A percentile compares a stretch with the other conserved stretches of the same genome.
phyloP scores from a whole-genome alignment of 2,888 invertebrate genomes.

The Aspidiotus rigidus region DNA sequence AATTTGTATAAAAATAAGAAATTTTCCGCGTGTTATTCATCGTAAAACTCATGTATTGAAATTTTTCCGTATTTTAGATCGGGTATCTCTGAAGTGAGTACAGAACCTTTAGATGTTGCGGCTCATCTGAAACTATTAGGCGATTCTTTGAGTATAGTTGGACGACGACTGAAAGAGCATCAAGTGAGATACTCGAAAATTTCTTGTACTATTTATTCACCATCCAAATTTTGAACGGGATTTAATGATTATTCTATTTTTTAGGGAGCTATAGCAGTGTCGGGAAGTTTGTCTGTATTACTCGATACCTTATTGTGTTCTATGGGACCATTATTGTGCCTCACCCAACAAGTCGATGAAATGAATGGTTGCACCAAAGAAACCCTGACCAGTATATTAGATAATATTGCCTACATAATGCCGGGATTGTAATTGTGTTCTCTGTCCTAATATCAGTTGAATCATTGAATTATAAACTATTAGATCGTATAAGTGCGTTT shows the following conservation, averaged over 20 bases:
- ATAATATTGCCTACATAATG: conserved; percentile 94
- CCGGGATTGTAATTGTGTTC: conserved; percentile 53
- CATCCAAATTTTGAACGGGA: background rate
- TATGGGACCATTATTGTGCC: conserved; percentile 74
- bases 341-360: conserved; percentile 74
- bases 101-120: conserved; percentile 78
- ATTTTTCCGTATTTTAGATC: too few relatives aligned
- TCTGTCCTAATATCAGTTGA: too few relatives aligned
- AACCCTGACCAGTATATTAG: conserved; percentile 59
- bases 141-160: conserved; percentile 87
- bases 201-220: conserved; percentile 1
- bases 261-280: conserved; percentile 87
- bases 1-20: too few relatives aligned
- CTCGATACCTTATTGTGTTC: conserved; percentile 87
- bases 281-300: conserved; percentile 84
- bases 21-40: too few relatives aligned
- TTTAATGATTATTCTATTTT: conserved; percentile 37
- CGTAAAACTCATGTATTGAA: too few relatives aligned
- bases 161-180: conserved; percentile 83
- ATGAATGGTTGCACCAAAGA: conserved; percentile 56
- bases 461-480: too few relatives aligned
- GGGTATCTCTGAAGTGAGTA: conserved; percentile 40
- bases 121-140: conserved; percentile 85
- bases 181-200: conserved; percentile 51
- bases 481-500: too few relatives aligned